phyloP scores from a whole-genome alignment of 1,140 invertebrate genomes.

The Phthorimaea operculella region DNA sequence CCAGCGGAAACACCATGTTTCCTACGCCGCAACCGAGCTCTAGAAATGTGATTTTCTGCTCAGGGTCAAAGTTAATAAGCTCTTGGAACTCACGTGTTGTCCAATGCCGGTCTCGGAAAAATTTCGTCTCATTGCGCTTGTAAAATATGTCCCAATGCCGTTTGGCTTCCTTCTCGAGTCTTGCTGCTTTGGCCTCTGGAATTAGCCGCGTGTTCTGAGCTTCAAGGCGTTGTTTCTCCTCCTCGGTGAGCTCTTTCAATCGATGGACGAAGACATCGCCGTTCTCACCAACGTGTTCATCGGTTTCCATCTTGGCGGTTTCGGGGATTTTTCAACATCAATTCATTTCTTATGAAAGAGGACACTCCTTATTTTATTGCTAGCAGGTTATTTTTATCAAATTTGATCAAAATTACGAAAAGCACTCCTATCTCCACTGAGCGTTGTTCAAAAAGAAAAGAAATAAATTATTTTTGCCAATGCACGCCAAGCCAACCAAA shows the following conservation, averaged over 20 bases:
- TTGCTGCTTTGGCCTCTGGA: slow-evolving; percentile 74
- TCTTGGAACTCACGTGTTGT: slow-evolving; percentile 94
- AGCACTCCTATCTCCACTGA: too few relatives aligned
- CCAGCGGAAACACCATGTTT: slow-evolving; percentile 94
- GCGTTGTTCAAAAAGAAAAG: too few relatives aligned
- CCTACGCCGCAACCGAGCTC: slow-evolving; percentile 98
- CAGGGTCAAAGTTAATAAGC: slow-evolving; percentile 67
- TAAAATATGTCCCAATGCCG: slow-evolving; percentile 99
- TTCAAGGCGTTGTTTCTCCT: slow-evolving; percentile 72
- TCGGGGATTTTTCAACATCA: too few relatives aligned
- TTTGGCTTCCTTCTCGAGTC: slow-evolving; percentile 87
- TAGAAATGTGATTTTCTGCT: slow-evolving; percentile 67
- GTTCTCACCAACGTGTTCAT: slow-evolving; percentile 35
- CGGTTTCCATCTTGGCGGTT: slow-evolving; percentile 37
- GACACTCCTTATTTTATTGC: too few relatives aligned
- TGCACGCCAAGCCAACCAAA: too few relatives aligned
- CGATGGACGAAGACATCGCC: slow-evolving; percentile 60
- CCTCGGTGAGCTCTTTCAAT: slow-evolving; percentile 67
- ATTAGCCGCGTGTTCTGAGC: slow-evolving; percentile 79
- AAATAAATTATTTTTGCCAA: too few relatives aligned
- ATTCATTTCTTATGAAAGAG: too few relatives aligned
- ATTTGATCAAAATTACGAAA: too few relatives aligned
- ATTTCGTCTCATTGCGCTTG: slow-evolving; percentile 89
- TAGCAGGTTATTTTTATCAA: too few relatives aligned
- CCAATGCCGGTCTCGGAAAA: slow-evolving; percentile 99